A percentile compares a stretch with the other conserved stretches of the same genome.
phyloP scores from a whole-genome alignment of 1,140 invertebrate species.

The Temnothorax nylanderi region DNA sequence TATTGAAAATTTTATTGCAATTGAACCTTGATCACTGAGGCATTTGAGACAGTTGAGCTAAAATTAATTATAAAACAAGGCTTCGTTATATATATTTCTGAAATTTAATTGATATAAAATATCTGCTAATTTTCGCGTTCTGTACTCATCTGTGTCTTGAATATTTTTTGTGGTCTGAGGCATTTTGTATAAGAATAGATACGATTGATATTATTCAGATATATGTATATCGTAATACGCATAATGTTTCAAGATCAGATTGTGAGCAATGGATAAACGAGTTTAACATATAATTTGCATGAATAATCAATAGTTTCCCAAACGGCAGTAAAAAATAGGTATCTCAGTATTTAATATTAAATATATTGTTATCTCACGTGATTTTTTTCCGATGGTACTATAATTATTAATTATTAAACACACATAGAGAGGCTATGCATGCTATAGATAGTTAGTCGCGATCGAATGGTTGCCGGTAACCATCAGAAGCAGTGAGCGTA shows the following conservation, averaged over 20 bases:
- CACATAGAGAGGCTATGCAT: not conserved
- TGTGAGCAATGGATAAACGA: not conserved
- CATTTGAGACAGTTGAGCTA: not conserved
- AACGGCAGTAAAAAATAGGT: conserved; percentile 62
- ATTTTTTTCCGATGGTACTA: conserved; percentile 43
- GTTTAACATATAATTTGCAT: not conserved
- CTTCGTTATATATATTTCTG: not conserved
- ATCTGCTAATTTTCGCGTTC: not conserved
- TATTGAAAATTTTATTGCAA: not conserved
- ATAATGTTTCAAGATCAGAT: conserved; percentile 7
- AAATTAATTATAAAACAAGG: not conserved
- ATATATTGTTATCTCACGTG: conserved; percentile 30
- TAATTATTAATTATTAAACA: conserved; percentile 19
- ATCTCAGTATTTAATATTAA: conserved; percentile 15
- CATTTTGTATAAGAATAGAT: conserved; percentile 9
- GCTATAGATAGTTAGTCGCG: conserved; percentile 12
- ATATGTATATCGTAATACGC: not conserved
- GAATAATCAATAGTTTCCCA: conserved; percentile 16
- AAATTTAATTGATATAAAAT: not conserved
- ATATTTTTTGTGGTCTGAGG: not conserved
- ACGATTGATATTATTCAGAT: not conserved
- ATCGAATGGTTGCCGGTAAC: conserved; percentile 51
- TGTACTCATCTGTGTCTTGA: not conserved
- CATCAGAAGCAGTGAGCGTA: conserved; percentile 61
- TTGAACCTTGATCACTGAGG: not conserved